Conservation (phyloP, 1,140 invertebrate species). For the Tetragnatha versicolor region DNA sequence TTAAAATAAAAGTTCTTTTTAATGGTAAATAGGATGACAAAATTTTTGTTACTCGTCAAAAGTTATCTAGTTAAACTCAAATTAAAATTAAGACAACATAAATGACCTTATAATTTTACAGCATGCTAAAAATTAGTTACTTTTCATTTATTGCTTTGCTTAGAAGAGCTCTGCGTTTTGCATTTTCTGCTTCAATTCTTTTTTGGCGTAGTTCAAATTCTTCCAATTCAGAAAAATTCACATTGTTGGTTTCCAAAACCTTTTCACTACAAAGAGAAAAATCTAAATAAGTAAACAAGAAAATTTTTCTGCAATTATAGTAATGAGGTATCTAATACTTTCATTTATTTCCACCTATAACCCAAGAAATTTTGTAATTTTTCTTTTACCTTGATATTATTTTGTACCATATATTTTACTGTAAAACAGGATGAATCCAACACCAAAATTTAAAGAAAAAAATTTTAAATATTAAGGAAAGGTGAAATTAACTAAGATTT, state of each 20-base stretch:
- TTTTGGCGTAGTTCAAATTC: conserved; percentile 76
- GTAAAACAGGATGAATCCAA: neutral
- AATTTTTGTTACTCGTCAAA: too few species aligned
- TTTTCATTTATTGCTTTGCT: conserved; percentile 76
- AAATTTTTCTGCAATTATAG: neutral
- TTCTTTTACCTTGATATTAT: neutral
- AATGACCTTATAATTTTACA: too few species aligned
- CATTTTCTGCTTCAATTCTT: conserved; percentile 79
- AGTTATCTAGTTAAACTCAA: too few species aligned
- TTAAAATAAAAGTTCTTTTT: too few species aligned
- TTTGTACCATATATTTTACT: neutral
- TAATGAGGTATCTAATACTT: neutral
- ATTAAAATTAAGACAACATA: too few species aligned
- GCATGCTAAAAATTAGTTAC: conserved; percentile 63
- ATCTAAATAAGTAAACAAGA: neutral
- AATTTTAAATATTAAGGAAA: neutral
- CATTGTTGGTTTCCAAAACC: neutral
- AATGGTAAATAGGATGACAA: too few species aligned
- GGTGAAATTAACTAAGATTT: too few species aligned
- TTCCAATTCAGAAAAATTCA: conserved; percentile 63
- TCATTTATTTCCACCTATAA: neutral
- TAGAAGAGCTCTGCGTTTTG: conserved; percentile 75
- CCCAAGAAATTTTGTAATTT: neutral
- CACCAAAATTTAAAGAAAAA: neutral
- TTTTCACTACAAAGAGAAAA: neutral